Evolutionary conservation across 2,888 invertebrate species (phyloP).

Genomic region (Chymomyza procnemis): DNA sequence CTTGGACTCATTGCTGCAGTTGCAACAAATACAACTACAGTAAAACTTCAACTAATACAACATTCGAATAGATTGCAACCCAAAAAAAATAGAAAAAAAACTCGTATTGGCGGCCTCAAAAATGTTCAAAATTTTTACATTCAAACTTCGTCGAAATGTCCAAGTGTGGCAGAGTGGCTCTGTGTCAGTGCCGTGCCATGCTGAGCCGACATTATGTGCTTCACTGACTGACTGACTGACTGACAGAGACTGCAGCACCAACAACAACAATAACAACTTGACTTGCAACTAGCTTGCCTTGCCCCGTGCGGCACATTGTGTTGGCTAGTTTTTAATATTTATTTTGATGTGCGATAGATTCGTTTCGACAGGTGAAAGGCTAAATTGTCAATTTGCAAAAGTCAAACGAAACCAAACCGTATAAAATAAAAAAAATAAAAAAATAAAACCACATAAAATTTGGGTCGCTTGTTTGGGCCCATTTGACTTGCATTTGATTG

Average conservation of each 20-base stretch:
- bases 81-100: background rate
- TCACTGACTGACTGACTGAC: slow-evolving; percentile 32
- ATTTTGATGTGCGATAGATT: slow-evolving; percentile 76
- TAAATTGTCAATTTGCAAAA: slow-evolving; percentile 77
- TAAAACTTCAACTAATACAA: background rate
- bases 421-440: slow-evolving; percentile 15
- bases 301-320: slow-evolving; percentile 14
- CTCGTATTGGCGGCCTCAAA: slow-evolving; percentile 60
- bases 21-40: background rate
- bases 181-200: slow-evolving; percentile 34
- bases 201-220: slow-evolving; percentile 47
- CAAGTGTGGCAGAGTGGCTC: background rate
- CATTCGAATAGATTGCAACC: too few species aligned
- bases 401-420: slow-evolving; percentile 3
- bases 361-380: slow-evolving; percentile 77
- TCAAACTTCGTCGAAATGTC: background rate
- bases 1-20: slow-evolving; percentile 4
- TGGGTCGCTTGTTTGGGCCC: slow-evolving; percentile 24
- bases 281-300: slow-evolving; percentile 38
- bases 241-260: slow-evolving; percentile 14
- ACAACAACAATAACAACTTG: background rate
- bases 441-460: slow-evolving; percentile 13
- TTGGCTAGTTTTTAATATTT: slow-evolving; percentile 59
- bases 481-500: slow-evolving; percentile 57
- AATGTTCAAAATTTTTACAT: slow-evolving; percentile 47